Evolutionary conservation across 2,888 invertebrate species (phyloP).

Genomic region (Crocallis elinguaria): DNA sequence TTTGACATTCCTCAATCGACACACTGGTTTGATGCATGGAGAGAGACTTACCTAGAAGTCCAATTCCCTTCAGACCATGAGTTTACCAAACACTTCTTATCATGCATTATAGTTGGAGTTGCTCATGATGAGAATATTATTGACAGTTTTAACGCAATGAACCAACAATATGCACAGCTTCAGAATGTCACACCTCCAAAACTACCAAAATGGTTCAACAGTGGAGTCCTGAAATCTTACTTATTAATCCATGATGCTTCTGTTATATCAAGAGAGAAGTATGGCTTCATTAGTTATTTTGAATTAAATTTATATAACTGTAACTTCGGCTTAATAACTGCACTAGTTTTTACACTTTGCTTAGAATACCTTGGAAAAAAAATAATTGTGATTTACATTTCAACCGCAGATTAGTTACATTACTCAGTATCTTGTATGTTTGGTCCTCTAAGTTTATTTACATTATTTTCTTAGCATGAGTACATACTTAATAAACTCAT

Average conservation of each 20-base stretch:
- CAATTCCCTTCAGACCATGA: conserved; percentile 98
- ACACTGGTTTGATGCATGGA: conserved; percentile 98
- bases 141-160: conserved; percentile 92
- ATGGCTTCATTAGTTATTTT: conserved; percentile 52
- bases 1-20: conserved; percentile 90
- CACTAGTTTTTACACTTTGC: no score
- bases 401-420: no score
- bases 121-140: conserved; percentile 91
- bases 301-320: neutral
- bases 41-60: conserved; percentile 94
- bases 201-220: conserved; percentile 92
- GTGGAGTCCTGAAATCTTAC: conserved; percentile 94
- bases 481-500: no score
- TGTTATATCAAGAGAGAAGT: conserved; percentile 90
- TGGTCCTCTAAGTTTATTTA: no score
- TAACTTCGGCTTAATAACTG: neutral
- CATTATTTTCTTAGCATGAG: no score
- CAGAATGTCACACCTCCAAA: conserved; percentile 90
- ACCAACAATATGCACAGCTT: conserved; percentile 92
- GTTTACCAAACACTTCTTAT: conserved; percentile 95
- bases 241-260: conserved; percentile 94
- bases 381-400: no score
- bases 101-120: conserved; percentile 91
- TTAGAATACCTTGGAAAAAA: no score
- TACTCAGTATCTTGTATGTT: no score